These are phyloP conservation scores for Pangasius macronema DNA, from an alignment of 2,797 vertebrate genomes.

Conservation along the genomic window DNA sequence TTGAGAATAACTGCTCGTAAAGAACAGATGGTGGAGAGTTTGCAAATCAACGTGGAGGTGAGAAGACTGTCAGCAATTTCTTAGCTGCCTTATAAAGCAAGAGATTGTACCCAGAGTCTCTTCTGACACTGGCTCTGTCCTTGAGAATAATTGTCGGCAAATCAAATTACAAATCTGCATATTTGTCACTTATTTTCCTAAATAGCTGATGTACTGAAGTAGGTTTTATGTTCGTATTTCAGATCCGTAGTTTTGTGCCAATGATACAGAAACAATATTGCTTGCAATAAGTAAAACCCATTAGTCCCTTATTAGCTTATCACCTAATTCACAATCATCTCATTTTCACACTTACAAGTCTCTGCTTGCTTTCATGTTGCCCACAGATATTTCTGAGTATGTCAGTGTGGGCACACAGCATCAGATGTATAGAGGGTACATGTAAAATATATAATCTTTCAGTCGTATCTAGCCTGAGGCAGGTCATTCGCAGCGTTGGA, in stretches of 20 bases:
- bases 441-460: constrained; percentile 18
- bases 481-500: neutral
- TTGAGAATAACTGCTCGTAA: constrained; percentile 23
- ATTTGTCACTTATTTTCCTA: neutral
- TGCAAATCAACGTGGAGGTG: constrained; percentile 33
- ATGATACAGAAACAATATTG: neutral
- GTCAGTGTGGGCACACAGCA: neutral
- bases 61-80: constrained; percentile 38
- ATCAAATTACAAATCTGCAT: constrained; percentile 1
- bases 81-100: constrained; percentile 17
- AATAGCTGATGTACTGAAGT: neutral
- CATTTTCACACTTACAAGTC: constrained; percentile 5
- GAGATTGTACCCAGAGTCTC: neutral
- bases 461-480: constrained; percentile 9
- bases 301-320: neutral
- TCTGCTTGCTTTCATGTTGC: neutral
- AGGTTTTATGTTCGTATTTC: neutral
- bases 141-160: neutral
- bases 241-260: neutral
- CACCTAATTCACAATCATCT: neutral
- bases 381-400: constrained; percentile 21
- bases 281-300: neutral
- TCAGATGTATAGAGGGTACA: neutral
- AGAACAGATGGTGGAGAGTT: constrained; percentile 35
- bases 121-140: constrained; percentile 6